Conservation (phyloP, 2,797 vertebrate genomes). For the Lithobates sylvaticus region DNA sequence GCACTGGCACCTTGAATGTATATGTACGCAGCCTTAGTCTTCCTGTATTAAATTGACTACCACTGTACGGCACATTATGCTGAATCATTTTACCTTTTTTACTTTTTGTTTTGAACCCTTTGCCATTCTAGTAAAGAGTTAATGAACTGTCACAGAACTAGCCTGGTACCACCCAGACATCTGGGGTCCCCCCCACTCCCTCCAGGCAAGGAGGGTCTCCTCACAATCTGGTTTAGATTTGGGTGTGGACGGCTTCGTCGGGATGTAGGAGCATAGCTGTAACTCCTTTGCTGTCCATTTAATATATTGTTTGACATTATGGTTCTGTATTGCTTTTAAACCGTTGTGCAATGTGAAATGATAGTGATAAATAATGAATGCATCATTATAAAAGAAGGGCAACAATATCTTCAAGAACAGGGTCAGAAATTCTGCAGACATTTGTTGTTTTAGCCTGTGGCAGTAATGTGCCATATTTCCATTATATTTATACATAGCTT, state of each 20-base stretch:
- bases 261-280: slow-evolving; percentile 30
- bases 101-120: too few species aligned
- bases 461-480: too few species aligned
- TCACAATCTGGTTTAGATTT: slow-evolving; percentile 60
- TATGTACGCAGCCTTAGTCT: too few species aligned
- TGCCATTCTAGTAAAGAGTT: slow-evolving; percentile 37
- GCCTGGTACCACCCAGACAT: slow-evolving; percentile 52
- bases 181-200: slow-evolving; percentile 50
- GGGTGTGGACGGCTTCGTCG: slow-evolving; percentile 44
- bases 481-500: too few species aligned
- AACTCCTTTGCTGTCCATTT: slow-evolving; percentile 14
- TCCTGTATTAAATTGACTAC: background rate
- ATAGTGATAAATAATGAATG: too few species aligned
- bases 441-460: too few species aligned
- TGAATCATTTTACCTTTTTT: background rate
- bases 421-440: too few species aligned
- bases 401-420: too few species aligned
- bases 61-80: background rate
- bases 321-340: background rate
- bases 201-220: slow-evolving; percentile 54
- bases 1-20: too few species aligned
- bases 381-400: too few species aligned
- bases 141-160: slow-evolving; percentile 2
- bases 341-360: background rate
- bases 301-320: background rate